Evolutionary conservation across 2,888 invertebrate species (phyloP).

Genomic region (Leucoma salicis): DNA sequence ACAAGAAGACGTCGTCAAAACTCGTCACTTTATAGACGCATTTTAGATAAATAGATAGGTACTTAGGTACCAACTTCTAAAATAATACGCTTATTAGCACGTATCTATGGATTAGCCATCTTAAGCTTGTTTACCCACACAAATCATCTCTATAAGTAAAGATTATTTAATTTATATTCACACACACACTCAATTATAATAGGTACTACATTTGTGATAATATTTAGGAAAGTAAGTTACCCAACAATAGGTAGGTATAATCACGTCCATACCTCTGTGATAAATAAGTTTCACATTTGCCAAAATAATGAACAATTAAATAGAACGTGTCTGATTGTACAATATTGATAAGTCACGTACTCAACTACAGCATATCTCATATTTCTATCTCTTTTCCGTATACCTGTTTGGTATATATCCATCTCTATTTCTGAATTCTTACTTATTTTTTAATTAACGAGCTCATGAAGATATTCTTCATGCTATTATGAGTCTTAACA

Average conservation of each 20-base stretch:
- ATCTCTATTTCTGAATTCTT: conserved; percentile 39
- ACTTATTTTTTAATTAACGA: conserved; percentile 42
- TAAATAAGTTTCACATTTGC: conserved; percentile 24
- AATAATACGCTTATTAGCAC: background rate
- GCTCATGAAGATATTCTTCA: conserved; percentile 9
- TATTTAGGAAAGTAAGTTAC: conserved; percentile 10
- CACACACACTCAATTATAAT: too few species aligned
- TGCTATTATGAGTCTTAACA: conserved; percentile 12
- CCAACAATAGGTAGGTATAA: conserved; percentile 16
- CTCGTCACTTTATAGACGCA: too few species aligned
- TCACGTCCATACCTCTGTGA: conserved; percentile 9
- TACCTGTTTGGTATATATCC: conserved; percentile 14
- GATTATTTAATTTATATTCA: too few species aligned
- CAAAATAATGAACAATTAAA: conserved; percentile 22
- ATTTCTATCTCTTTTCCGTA: conserved; percentile 35
- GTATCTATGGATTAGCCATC: too few species aligned
- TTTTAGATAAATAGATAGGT: too few species aligned
- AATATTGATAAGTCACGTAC: conserved; percentile 40
- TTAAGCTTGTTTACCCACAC: too few species aligned
- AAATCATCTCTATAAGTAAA: too few species aligned
- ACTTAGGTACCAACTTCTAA: too few species aligned
- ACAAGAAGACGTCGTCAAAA: too few species aligned
- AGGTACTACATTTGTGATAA: too few species aligned
- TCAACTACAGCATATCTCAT: conserved; percentile 20
- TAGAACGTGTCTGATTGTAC: conserved; percentile 31